Evolutionary conservation across 2,888 invertebrate species (phyloP).

Genomic region (Teleiodes luculella): DNA sequence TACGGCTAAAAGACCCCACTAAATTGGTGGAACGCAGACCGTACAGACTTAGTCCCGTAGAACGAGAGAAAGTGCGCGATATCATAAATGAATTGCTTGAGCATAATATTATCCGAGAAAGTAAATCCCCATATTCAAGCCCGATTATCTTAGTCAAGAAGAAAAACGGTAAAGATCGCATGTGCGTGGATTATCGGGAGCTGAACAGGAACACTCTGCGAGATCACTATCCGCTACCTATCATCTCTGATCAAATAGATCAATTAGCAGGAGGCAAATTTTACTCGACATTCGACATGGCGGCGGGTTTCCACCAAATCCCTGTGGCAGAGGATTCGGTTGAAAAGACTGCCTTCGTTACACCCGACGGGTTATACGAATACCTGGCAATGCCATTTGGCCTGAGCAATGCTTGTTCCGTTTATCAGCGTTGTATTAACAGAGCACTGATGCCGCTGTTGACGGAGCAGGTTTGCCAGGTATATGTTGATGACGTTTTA

Average conservation of each 20-base stretch:
- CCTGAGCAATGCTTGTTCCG: constrained; percentile 27
- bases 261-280: constrained; percentile 22
- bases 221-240: constrained; percentile 29
- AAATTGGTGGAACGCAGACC: constrained; percentile 33
- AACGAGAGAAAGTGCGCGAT: constrained; percentile 29
- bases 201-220: constrained; percentile 27
- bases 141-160: constrained; percentile 30
- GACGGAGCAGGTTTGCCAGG: constrained; percentile 20
- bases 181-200: constrained; percentile 32
- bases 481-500: constrained; percentile 36
- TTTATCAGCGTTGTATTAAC: constrained; percentile 30
- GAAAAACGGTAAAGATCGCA: constrained; percentile 27
- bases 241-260: constrained; percentile 31
- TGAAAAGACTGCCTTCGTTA: constrained; percentile 35
- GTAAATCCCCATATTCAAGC: constrained; percentile 34
- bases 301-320: constrained; percentile 32
- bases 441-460: constrained; percentile 17
- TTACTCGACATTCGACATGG: constrained; percentile 28
- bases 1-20: constrained; percentile 26
- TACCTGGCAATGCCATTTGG: constrained; percentile 36
- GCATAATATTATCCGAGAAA: constrained; percentile 33
- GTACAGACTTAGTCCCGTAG: constrained; percentile 30
- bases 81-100: constrained; percentile 32
- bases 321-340: constrained; percentile 24
- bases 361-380: constrained; percentile 34